A percentile compares a stretch with the other conserved stretches of the same genome.
phyloP scores from a whole-genome alignment of 2,888 invertebrate genomes.

The Drosophila buzzatii region DNA sequence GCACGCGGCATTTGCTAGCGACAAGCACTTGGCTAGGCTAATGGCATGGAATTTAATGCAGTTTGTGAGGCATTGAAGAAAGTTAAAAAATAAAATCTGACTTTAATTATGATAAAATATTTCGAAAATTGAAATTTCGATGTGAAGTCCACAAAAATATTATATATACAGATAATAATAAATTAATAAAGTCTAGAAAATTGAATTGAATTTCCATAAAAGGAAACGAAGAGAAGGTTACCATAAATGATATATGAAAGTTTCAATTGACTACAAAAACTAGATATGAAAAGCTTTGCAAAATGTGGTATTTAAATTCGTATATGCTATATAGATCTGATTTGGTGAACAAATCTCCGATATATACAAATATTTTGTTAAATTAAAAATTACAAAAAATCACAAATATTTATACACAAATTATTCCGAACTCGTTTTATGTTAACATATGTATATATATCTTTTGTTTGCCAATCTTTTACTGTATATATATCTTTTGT shows the following conservation, averaged over 20 bases:
- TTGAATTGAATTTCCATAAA: background rate
- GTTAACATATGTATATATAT: too few relatives aligned
- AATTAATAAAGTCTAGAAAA: background rate
- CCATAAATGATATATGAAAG: background rate
- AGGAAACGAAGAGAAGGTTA: background rate
- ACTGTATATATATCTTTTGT: background rate
- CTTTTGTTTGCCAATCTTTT: background rate
- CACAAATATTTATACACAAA: too few relatives aligned
- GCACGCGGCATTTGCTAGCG: constrained; percentile 15
- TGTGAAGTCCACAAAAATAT: background rate
- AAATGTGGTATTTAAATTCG: background rate
- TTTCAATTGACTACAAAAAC: background rate
- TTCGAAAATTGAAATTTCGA: constrained; percentile 20
- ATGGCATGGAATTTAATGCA: constrained; percentile 36
- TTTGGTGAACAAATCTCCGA: background rate
- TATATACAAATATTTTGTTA: too few relatives aligned
- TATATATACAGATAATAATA: background rate
- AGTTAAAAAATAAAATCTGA: constrained; percentile 17
- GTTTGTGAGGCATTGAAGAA: constrained; percentile 36
- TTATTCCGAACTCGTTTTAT: too few relatives aligned
- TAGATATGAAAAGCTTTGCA: background rate
- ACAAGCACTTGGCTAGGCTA: constrained; percentile 26
- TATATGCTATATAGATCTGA: background rate
- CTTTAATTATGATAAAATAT: constrained; percentile 14
- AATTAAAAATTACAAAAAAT: too few relatives aligned